Evolutionary conservation across 2,113 vertebrate genomes (phyloP).

Genomic region (Pluvialis apricaria): DNA sequence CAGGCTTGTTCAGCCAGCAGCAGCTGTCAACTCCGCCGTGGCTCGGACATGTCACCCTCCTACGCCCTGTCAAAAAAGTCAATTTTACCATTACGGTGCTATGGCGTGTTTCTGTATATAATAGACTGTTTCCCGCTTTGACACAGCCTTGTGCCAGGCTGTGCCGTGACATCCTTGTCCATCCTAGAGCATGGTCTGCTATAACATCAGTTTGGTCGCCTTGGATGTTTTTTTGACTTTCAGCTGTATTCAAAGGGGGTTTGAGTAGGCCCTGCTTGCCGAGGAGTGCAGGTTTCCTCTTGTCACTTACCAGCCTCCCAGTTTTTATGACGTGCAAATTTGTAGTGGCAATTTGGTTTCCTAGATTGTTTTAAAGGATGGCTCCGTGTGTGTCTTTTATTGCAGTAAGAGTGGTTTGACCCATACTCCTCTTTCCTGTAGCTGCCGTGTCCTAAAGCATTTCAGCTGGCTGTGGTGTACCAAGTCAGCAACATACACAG

Average conservation of each 20-base stretch:
- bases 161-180: background rate
- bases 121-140: background rate
- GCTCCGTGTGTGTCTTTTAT: background rate
- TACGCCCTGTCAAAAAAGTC: background rate
- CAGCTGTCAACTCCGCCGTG: background rate
- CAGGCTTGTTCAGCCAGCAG: background rate
- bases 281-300: background rate
- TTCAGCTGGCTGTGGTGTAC: background rate
- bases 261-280: background rate
- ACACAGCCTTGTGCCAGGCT: background rate
- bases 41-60: background rate
- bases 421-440: background rate
- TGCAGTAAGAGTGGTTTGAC: background rate
- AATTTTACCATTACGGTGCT: background rate
- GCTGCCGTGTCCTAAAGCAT: background rate
- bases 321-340: background rate
- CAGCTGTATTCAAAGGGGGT: background rate
- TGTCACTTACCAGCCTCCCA: background rate
- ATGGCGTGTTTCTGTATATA: background rate
- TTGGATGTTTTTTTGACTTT: background rate
- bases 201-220: rapidly evolving
- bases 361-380: background rate
- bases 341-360: background rate
- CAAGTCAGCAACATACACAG: background rate
- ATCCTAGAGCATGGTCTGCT: background rate